These are phyloP conservation scores for Alosa alosa DNA, from an alignment of 2,113 vertebrate species.

Conservation along the genomic window DNA sequence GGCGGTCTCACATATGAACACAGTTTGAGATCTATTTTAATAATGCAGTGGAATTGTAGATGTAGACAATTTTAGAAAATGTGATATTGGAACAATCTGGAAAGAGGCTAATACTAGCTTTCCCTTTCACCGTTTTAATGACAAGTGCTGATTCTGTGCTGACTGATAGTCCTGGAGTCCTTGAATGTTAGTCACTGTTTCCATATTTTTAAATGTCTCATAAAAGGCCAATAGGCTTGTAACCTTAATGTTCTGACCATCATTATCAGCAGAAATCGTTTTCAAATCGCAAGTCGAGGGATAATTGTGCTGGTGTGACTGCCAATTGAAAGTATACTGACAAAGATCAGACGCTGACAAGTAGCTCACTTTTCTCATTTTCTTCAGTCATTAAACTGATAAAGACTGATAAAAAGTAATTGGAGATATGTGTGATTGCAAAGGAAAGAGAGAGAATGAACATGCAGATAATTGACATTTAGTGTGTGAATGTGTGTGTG, in stretches of 20 bases:
- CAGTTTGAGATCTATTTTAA: background rate
- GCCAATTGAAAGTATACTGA: background rate
- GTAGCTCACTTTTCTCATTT: background rate
- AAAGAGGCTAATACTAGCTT: background rate
- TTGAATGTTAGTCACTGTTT: background rate
- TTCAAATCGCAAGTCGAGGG: background rate
- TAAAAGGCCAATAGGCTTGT: background rate
- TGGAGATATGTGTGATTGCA: background rate
- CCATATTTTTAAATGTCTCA: background rate
- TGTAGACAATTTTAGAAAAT: background rate
- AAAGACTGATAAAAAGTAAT: background rate
- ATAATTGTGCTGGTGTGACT: background rate
- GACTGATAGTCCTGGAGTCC: background rate
- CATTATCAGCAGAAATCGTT: background rate
- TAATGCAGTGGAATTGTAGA: background rate
- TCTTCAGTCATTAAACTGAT: background rate
- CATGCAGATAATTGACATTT: background rate
- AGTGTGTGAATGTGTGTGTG: background rate
- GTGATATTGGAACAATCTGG: background rate
- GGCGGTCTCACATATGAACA: background rate
- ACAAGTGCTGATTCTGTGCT: background rate
- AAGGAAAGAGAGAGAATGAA: background rate
- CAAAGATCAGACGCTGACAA: background rate
- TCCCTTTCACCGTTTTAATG: background rate
- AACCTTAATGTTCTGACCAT: background rate